These are phyloP conservation scores for Zaprionus ornatus DNA, from an alignment of 1,140 invertebrate genomes.

Conservation along the genomic window DNA sequence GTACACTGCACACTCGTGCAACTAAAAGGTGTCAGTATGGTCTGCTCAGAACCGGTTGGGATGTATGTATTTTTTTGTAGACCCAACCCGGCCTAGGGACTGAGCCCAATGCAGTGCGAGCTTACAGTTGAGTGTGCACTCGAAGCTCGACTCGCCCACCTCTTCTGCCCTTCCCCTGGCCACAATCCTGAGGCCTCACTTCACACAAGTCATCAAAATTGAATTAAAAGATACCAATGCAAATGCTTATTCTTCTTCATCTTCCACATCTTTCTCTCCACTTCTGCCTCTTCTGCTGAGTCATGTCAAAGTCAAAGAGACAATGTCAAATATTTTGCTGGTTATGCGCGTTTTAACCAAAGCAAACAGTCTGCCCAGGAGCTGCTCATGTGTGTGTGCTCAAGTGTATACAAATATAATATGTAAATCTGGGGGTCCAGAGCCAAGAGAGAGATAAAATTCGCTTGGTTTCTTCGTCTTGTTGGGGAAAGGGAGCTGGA, in stretches of 20 bases:
- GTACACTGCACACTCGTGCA: slow-evolving; percentile 1
- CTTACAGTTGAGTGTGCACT: slow-evolving; percentile 24
- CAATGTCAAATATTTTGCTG: slow-evolving; percentile 72
- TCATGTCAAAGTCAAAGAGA: slow-evolving; percentile 53
- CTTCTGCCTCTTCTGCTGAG: slow-evolving; percentile 31
- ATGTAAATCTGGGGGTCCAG: slow-evolving; percentile 70
- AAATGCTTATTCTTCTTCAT: slow-evolving; percentile 17
- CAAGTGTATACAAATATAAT: slow-evolving; percentile 67
- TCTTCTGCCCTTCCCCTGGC: too few relatives aligned
- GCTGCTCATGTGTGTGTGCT: slow-evolving; percentile 38
- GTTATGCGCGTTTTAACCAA: slow-evolving; percentile 70
- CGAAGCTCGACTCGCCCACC: not conserved
- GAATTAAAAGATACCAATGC: slow-evolving; percentile 59
- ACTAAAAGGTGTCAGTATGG: slow-evolving; percentile 36
- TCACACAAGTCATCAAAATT: slow-evolving; percentile 65
- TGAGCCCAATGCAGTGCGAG: slow-evolving; percentile 45
- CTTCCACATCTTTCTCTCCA: not conserved
- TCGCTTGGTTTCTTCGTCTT: slow-evolving; percentile 22
- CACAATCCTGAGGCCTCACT: slow-evolving; percentile 12
- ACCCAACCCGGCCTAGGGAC: slow-evolving; percentile 40
- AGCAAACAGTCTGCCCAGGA: slow-evolving; percentile 62
- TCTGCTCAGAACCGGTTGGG: slow-evolving; percentile 57
- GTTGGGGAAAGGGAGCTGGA: not conserved
- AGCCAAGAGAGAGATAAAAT: slow-evolving; percentile 32
- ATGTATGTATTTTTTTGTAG: slow-evolving; percentile 29